These are phyloP conservation scores for Cheirogaleus major DNA, from an alignment of 2,797 vertebrate species.

Conservation along the genomic window DNA sequence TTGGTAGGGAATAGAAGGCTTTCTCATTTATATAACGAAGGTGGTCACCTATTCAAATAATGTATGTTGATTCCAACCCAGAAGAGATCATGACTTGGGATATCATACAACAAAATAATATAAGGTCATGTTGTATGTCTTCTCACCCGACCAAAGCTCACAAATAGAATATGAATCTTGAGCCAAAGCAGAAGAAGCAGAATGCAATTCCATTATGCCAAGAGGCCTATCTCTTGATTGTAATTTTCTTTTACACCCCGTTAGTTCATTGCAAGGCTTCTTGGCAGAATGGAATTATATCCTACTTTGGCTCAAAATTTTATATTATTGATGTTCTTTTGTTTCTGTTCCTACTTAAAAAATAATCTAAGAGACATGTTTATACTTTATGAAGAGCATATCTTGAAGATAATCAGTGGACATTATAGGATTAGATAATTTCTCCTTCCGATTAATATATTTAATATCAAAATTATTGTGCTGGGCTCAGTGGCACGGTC, in stretches of 20 bases:
- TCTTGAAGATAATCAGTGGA: neutral
- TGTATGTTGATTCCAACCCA: neutral
- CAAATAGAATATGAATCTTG: neutral
- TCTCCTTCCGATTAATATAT: neutral
- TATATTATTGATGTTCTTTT: neutral
- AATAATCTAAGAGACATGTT: neutral
- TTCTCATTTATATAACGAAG: neutral
- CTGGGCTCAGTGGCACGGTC: neutral
- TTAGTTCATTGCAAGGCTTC: neutral
- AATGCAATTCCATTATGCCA: neutral
- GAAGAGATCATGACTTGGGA: neutral
- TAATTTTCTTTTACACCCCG: neutral
- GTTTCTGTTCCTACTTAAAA: neutral
- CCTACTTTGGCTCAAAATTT: neutral
- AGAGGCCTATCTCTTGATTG: neutral
- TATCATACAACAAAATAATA: neutral
- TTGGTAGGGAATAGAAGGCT: neutral
- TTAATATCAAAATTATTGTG: neutral
- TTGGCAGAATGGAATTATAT: neutral
- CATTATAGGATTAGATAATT: neutral
- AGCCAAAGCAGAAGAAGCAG: neutral
- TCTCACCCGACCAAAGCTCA: fast-evolving
- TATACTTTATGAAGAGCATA: neutral
- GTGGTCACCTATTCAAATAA: neutral
- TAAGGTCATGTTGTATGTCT: neutral